A percentile compares a stretch with the other conserved stretches of the same genome.
These are phyloP conservation scores for Oscheius onirici DNA, from an alignment of 2,888 invertebrate genomes.

Conservation along the genomic window DNA sequence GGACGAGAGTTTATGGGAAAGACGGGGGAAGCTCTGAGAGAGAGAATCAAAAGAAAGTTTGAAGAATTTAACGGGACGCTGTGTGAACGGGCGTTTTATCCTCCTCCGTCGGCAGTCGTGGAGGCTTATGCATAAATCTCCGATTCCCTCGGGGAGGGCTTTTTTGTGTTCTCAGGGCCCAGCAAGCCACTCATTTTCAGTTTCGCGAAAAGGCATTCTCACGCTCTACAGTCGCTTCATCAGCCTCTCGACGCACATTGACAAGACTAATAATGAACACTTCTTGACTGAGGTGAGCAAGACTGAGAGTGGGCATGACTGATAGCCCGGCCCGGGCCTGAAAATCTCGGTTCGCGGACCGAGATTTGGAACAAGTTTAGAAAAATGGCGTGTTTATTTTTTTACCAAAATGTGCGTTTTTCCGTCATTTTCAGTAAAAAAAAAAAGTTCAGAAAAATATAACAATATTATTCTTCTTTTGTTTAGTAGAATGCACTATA, in stretches of 20 bases:
- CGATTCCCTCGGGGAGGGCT: slow-evolving; percentile 11
- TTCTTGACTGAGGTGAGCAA: slow-evolving; percentile 78
- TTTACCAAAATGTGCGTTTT: too few relatives aligned
- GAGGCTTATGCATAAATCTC: slow-evolving; percentile 27
- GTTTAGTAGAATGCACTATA: too few relatives aligned
- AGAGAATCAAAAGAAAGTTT: not conserved
- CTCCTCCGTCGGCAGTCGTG: slow-evolving; percentile 2
- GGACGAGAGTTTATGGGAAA: too few relatives aligned
- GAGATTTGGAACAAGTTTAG: too few relatives aligned
- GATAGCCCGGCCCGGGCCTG: too few relatives aligned
- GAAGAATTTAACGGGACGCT: not conserved
- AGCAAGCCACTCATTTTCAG: slow-evolving; percentile 51
- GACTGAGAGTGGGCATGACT: too few relatives aligned
- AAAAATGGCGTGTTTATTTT: too few relatives aligned
- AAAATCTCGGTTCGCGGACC: too few relatives aligned
- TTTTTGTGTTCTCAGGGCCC: too few relatives aligned
- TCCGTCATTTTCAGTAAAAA: too few relatives aligned
- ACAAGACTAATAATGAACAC: slow-evolving; percentile 58
- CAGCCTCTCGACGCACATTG: slow-evolving; percentile 62
- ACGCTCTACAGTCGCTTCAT: slow-evolving; percentile 65
- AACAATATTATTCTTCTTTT: too few relatives aligned
- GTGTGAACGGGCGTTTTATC: slow-evolving; percentile 17
- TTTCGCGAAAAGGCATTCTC: slow-evolving; percentile 62
- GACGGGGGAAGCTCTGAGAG: not conserved
- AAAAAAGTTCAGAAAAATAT: too few relatives aligned